Evolutionary conservation across 2,797 vertebrate species (phyloP), one percentile per base, ranked within the genome.

Genomic region (Schizopygopsis pylzovi): DNA sequence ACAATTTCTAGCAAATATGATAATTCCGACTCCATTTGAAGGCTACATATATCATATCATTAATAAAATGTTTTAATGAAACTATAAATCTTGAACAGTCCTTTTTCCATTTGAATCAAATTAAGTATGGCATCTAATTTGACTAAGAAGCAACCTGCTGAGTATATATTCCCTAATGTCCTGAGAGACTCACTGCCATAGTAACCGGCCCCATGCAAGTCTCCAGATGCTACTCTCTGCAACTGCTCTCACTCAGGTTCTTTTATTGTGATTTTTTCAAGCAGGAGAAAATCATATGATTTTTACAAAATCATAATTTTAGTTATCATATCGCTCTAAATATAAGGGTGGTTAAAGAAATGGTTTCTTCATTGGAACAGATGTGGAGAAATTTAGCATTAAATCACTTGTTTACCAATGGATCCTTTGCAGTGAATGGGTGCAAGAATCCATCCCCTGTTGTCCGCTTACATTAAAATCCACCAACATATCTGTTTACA

Each of bases 101-200:
- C 4, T 33, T 47, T 81, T 81, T 70, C 20, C 33, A 0, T 70
- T 71, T 82, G 0, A 56, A 82, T 71, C 47, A 56, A 71, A 82
- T 22, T 37, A 83, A 47, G 22, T 39, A 28, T 15, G 47, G 5
- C 9, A 2, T 16, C 59, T 67, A 77, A 49, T 52, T 67, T 0
- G 15, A 78, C 73, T 67, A 79, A 77, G 75, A 84, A n/a, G 47
- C 76, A 79, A 71, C 49, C 82, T 68, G 73, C 37, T 70, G 49
- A 28, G 82, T 43, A 20, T 9, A 77, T 37, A 45, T 33, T 72
- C 25, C 20, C 65, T 59, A 22, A 71, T 2, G 25, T 72, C 65
- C 67, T 79, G 45, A 37, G 67, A 85, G 76, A 79, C 52, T 47
- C 49, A 61, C 41, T 85, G 39, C 52, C 83, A 85, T 79, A 79